Base-by-base conservation (phyloP, 1,140 invertebrate species). In the Halictus rubicundus region DNA sequence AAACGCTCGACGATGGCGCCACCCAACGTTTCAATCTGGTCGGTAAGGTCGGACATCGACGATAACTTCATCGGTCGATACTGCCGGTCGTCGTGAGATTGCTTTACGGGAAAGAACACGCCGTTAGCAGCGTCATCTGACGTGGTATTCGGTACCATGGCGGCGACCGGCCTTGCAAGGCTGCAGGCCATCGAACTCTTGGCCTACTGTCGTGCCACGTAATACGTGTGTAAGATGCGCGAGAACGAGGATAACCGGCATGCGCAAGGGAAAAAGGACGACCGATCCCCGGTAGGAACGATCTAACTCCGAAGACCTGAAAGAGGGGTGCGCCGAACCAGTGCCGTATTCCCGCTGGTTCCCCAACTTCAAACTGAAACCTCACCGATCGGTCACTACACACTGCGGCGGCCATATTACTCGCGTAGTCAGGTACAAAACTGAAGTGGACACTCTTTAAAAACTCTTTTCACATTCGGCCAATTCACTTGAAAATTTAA, bases 151-250 rank as follows among this genome's bases (percentile, higher is more conserved):
- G 49, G 75, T 82, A 79, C 39, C 65, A 61, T 46, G 59, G 54
- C 60, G 37, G 64, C 79, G 86, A 87, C 88, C 91, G 91, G 88
- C 92, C 91, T 92, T 93, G 92, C 89, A 93, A 93, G 92, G 92
- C 91, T 92, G 90, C 82, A 86, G 90, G 90, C 89, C 91, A 88
- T 91, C 89, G 91, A 92, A 91, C 91, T 88, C 87, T 88, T 89
- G 90, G 86, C 90, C 90, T 90, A 91, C 88, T 91, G 88, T 79
- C 78, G 81, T 75, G 82, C 82, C 83, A 88, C 84, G 88, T 89
- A 88, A 90, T 86, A 86, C 85, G 82, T 85, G 81, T 70, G 60
- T 61, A 72, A 69, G 80, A 81, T 77, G 79, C 82, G 75, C 86
- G 68, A 69, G 82, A 87, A 82, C 68, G 69, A 76, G 82, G 76